These are phyloP conservation scores for Oryzias javanicus DNA, from an alignment of 2,113 vertebrate genomes.

Conservation along the genomic window DNA sequence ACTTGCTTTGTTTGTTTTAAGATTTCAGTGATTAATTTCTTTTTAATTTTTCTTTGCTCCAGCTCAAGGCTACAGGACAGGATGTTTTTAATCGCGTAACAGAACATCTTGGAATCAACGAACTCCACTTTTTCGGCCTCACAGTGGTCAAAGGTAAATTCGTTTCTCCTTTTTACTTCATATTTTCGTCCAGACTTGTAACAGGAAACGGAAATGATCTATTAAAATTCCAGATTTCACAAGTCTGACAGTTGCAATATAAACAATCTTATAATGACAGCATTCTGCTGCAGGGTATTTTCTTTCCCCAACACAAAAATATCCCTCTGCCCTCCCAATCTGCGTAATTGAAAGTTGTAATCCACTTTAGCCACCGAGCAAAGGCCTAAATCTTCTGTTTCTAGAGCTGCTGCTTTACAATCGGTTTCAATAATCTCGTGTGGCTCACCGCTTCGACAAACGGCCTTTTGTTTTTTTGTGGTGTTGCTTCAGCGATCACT, in stretches of 20 bases:
- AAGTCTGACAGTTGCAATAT: neutral
- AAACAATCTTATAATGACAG: neutral
- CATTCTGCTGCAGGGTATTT: neutral
- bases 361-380: constrained; percentile 42
- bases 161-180: neutral
- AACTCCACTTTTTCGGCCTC: constrained; percentile 88
- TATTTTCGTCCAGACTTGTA: too few relatives aligned
- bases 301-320: constrained; percentile 9
- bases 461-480: constrained; percentile 76
- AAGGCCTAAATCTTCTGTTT: constrained; percentile 44
- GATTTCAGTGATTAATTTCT: constrained; percentile 1
- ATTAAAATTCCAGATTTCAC: neutral
- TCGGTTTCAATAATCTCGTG: constrained; percentile 56
- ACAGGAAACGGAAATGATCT: too few relatives aligned
- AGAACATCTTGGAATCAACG: constrained; percentile 80
- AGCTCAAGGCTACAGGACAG: constrained; percentile 86
- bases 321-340: constrained; percentile 9
- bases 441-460: constrained; percentile 70
- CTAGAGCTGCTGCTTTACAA: constrained; percentile 29
- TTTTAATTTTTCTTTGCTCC: constrained; percentile 18
- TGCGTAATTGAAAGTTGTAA: constrained; percentile 41
- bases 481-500: constrained; percentile 72
- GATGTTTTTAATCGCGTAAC: constrained; percentile 84
- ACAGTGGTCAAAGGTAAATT: constrained; percentile 86
- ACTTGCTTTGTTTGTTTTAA: constrained; percentile 2